Base-by-base conservation (phyloP, 2,113 vertebrate genomes). In the Myotis yumanensis region DNA sequence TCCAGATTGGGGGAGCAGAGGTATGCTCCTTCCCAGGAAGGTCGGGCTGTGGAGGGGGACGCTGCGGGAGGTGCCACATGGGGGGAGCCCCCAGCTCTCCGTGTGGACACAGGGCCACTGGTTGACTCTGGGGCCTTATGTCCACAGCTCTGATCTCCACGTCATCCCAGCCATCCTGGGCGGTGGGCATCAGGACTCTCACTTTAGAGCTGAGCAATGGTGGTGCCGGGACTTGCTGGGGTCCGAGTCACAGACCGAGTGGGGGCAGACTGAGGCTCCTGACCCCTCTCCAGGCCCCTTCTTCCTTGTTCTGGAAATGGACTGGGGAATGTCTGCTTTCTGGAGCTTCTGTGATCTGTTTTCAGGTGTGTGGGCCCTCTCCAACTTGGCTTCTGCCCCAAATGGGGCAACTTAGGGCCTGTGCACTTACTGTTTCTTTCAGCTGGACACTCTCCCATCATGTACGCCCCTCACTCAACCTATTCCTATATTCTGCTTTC, bases 1-100 rank as follows among this genome's bases (percentile, higher is more conserved):
- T 97, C 97, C 76, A 97, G 95, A 93, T 86, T 96, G 86, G 76
- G 72, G 91, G 87, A 95, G 96, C 89, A 90, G 97, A 77, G 86
- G 25, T 20, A 73, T 59, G 40, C 71, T 48, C 54, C 14, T 86
- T 94, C 86, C 83, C 6, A 1, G 79, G 91, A 76, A 96, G 93
- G 86, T 23, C 0, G 6, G 20, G 11, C 69, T 25, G 40, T 59
- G 14, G 76, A 15, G 7, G 30, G 16, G 77, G 35, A 64, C 37
- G 11, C 57, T 0, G 2, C 2, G 0, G 28, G 66, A 69, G 54
- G 62, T 80, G 18, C 57, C 1, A 35, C 2, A 28, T 2, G 2
- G 28, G 25, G 84, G 57, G 30, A 18, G 15, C 8, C 16, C 35
- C 25, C 32, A 6, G 66, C 43, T 72, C 12, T 76, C 64, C 14